phyloP scores from a whole-genome alignment of 2,797 vertebrate species.

The Glossophaga mutica region DNA sequence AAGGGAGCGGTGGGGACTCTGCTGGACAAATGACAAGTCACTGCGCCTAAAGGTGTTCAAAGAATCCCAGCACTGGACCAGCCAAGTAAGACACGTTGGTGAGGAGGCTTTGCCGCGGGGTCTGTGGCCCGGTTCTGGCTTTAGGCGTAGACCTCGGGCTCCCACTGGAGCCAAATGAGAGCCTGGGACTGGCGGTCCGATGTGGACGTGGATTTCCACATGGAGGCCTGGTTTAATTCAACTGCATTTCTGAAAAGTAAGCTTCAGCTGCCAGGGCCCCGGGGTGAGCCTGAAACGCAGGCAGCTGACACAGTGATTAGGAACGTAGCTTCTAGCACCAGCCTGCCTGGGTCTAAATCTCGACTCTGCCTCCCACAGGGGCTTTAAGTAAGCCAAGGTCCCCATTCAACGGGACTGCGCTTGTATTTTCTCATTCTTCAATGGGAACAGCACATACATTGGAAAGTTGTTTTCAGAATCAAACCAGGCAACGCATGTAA shows the following conservation, averaged over 20 bases:
- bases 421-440: background rate
- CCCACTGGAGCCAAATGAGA: background rate
- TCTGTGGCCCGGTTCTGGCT: background rate
- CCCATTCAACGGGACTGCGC: rapidly evolving
- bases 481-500: background rate
- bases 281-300: background rate
- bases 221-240: background rate
- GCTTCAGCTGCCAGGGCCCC: background rate
- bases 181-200: rapidly evolving
- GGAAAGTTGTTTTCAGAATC: background rate
- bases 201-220: rapidly evolving
- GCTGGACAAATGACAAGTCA: background rate
- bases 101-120: no score
- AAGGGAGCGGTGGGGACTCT: rapidly evolving
- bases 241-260: background rate
- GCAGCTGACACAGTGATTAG: rapidly evolving
- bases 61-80: background rate
- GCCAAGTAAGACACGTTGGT: background rate
- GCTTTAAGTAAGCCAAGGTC: no score
- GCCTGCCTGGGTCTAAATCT: background rate
- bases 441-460: no score
- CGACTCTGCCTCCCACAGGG: rapidly evolving
- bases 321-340: rapidly evolving
- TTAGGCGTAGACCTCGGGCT: background rate
- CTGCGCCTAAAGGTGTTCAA: background rate